A percentile compares a stretch with the other conserved stretches of the same genome.
phyloP scores from a whole-genome alignment of 2,888 invertebrate species.

The Stegana nigrithorax region DNA sequence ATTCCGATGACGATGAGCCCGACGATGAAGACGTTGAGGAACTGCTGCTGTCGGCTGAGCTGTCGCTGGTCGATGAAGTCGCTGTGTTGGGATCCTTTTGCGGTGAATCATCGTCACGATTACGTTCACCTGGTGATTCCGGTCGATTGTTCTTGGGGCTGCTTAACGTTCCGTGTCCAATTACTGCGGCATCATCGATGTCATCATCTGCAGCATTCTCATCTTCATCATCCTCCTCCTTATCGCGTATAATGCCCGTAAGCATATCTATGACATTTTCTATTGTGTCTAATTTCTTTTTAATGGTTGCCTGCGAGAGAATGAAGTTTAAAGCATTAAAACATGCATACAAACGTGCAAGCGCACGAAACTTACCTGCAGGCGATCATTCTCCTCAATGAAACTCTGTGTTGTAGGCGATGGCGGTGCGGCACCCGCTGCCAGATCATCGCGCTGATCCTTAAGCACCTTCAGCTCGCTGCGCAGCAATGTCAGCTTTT shows the following conservation, averaged over 20 bases:
- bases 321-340: neutral
- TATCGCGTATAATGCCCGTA: constrained; percentile 85
- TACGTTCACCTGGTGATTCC: neutral
- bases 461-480: constrained; percentile 83
- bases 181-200: constrained; percentile 42
- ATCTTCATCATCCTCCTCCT: constrained; percentile 62
- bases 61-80: constrained; percentile 46
- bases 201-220: constrained; percentile 69
- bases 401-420: constrained; percentile 83
- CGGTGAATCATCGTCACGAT: neutral
- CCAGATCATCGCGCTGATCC: constrained; percentile 82
- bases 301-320: constrained; percentile 65
- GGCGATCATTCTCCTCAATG: constrained; percentile 83
- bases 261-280: constrained; percentile 90
- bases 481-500: constrained; percentile 79
- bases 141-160: neutral
- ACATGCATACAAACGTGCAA: neutral
- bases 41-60: constrained; percentile 48
- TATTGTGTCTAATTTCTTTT: constrained; percentile 75
- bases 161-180: neutral
- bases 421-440: constrained; percentile 72
- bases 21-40: constrained; percentile 52
- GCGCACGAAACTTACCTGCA: constrained; percentile 76
- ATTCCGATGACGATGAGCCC: constrained; percentile 50
- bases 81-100: constrained; percentile 25